Base-by-base conservation (phyloP, 1,140 invertebrate species). In the Aphis gossypii region DNA sequence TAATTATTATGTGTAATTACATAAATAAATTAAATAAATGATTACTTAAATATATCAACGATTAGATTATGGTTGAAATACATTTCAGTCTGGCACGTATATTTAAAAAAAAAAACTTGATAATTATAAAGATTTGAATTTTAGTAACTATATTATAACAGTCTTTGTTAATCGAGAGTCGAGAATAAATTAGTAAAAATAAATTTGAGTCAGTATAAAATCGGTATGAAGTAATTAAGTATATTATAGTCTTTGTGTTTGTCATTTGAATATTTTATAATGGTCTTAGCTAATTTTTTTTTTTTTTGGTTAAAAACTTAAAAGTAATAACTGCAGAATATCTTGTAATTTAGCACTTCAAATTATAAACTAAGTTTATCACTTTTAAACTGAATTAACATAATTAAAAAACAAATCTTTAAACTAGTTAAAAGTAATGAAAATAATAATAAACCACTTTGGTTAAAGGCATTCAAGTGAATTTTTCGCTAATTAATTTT, bases 401-500 rank as follows among this genome's bases (percentile, higher is more conserved):
- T 38, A 83, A 92, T 83, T 82, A 83, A 92, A 51, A 82, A 38
- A n/a, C 9, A 38, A 51, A 92, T 51, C 60, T 92, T 82, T 60
- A 23, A 18, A 76, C 21, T 60, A 44, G 25, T 90, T 90, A 41
- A 68, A 44, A 90, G 25, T 92, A 48, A 83, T n/a, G 38, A 91
- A 46, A 35, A 92, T 23, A 83, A 92, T 83, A 83, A 83, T 38
- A 83, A 76, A 48, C 21, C 48, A 92, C n/a, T 91, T 46, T 48
- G 44, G 60, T 82, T 44, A 44, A 90, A 54, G 41, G 60, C 60
- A 48, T 7, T 48, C 90, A 8, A 83, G 18, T 38, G n/a, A 35
- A 83, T 83, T 83, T 48, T 83, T 83, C 44, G 30, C 90, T 92
- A 92, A 92, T 92, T 92, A 83, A 92, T 92, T 92, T 51, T 83